Evolutionary conservation across 2,113 vertebrate genomes (phyloP).

Genomic region (Oreochromis aureus): DNA sequence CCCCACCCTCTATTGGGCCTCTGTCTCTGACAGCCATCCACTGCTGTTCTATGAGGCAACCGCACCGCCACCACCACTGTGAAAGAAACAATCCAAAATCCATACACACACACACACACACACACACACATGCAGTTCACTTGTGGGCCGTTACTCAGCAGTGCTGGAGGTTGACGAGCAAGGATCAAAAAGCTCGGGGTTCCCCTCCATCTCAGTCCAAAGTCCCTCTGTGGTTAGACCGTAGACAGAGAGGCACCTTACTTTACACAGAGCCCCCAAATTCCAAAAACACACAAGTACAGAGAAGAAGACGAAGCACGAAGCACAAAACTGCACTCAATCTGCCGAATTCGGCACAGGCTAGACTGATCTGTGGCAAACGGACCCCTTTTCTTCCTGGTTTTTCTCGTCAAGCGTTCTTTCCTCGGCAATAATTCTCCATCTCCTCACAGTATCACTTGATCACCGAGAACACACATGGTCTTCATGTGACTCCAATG

Average conservation of each 20-base stretch:
- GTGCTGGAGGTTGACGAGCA: conserved; percentile 34
- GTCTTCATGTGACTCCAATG: conserved; percentile 71
- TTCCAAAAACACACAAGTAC: conserved; percentile 44
- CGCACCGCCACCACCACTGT: conserved; percentile 26
- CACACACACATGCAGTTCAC: conserved; percentile 35
- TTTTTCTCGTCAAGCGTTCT: conserved; percentile 44
- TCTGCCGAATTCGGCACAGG: conserved; percentile 6
- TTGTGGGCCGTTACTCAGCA: conserved; percentile 57
- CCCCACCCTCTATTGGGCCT: conserved; percentile 52
- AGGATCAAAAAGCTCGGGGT: conserved; percentile 69
- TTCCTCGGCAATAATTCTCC: not conserved
- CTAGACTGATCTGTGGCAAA: conserved; percentile 24
- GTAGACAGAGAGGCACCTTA: conserved; percentile 71
- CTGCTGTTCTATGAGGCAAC: conserved; percentile 36
- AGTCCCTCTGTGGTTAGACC: conserved; percentile 63
- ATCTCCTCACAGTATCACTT: conserved; percentile 54
- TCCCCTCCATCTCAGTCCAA: conserved; percentile 60
- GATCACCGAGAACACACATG: conserved; percentile 57
- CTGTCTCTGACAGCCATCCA: conserved; percentile 54
- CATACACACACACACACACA: conserved; percentile 16
- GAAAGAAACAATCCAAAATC: conserved; percentile 56
- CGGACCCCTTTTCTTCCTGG: not conserved
- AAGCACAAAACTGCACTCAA: not conserved
- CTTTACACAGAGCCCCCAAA: conserved; percentile 56
- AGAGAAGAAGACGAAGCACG: not conserved